Percentiles rank a stretch among this genome's conserved stretches.
Conservation (phyloP, 2,888 invertebrate species). For the Stenodera caucasica region DNA sequence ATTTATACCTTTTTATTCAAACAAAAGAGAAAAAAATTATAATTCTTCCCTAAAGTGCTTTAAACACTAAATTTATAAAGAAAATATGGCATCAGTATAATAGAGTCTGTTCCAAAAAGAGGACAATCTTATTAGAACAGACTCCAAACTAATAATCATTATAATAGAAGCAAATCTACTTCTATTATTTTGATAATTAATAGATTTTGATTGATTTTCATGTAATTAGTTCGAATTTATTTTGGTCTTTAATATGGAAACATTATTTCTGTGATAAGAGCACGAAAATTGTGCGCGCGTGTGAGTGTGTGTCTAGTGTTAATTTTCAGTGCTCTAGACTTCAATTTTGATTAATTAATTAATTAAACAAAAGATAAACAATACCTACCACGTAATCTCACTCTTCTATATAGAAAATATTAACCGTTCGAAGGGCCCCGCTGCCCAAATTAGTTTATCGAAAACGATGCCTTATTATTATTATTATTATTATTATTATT, state of each 20-base stretch:
- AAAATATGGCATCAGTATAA: conserved; percentile 36
- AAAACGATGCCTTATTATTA: conserved; percentile 51
- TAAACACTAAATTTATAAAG: conserved; percentile 49
- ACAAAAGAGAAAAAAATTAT: conserved; percentile 49
- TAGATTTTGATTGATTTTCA: conserved; percentile 30
- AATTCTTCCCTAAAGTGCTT: conserved; percentile 59
- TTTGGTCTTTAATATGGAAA: too few species aligned
- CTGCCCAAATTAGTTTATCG: conserved; percentile 43
- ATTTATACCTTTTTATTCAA: conserved; percentile 48
- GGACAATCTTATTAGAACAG: too few species aligned
- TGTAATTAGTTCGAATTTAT: conserved; percentile 30
- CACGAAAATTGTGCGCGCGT: conserved; percentile 34
- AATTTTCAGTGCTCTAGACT: conserved; percentile 29
- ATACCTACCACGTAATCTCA: neutral
- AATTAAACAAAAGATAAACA: neutral
- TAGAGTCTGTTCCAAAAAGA: too few species aligned
- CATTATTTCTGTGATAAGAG: conserved; percentile 52
- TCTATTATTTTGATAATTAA: conserved; percentile 19
- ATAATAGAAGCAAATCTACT: neutral
- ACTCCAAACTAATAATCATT: neutral
- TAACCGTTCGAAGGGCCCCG: neutral
- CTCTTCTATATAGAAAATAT: neutral
- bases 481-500: conserved; percentile 39
- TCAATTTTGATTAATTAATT: conserved; percentile 6
- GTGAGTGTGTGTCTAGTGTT: conserved; percentile 27